Percentiles rank a stretch among this genome's conserved stretches.
These are phyloP conservation scores for Baronia brevicornis DNA, from an alignment of 2,888 invertebrate genomes.

Conservation along the genomic window DNA sequence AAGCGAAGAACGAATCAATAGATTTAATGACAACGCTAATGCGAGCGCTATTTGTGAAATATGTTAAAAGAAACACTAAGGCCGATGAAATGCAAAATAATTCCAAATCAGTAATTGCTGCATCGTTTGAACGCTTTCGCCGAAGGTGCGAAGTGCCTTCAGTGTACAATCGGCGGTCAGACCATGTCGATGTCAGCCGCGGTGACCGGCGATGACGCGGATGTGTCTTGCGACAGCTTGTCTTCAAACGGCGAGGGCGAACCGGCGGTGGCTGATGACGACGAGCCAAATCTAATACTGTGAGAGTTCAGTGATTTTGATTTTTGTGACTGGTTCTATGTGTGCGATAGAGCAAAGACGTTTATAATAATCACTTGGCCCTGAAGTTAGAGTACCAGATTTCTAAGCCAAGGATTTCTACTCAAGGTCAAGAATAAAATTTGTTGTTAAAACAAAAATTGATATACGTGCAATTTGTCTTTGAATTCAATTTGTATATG, in stretches of 20 bases:
- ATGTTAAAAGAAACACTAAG: constrained; percentile 13
- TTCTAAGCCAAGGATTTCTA: too few species aligned
- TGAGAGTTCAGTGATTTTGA: too few species aligned
- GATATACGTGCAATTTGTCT: too few species aligned
- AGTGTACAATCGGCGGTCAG: constrained; percentile 37
- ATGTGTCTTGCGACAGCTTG: constrained; percentile 58
- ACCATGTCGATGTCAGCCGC: constrained; percentile 27
- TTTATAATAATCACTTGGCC: too few species aligned
- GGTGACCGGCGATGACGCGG: constrained; percentile 20
- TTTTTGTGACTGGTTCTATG: too few species aligned
- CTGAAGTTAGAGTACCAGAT: too few species aligned
- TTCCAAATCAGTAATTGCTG: constrained; percentile 14
- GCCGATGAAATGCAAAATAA: constrained; percentile 11
- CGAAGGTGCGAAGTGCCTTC: constrained; percentile 25
- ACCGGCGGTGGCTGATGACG: constrained; percentile 23
- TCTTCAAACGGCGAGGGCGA: constrained; percentile 30
- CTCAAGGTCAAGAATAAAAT: too few species aligned
- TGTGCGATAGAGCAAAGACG: too few species aligned
- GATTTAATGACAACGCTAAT: too few species aligned
- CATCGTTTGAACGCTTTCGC: constrained; percentile 30
- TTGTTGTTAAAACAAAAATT: too few species aligned
- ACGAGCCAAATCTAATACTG: constrained; percentile 15
- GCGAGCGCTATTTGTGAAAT: neutral
- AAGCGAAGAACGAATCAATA: too few species aligned
- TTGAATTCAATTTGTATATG: too few species aligned